phyloP scores from a whole-genome alignment of 92 coral and sea anemone genomes.

The Virgularia gustaviana region DNA sequence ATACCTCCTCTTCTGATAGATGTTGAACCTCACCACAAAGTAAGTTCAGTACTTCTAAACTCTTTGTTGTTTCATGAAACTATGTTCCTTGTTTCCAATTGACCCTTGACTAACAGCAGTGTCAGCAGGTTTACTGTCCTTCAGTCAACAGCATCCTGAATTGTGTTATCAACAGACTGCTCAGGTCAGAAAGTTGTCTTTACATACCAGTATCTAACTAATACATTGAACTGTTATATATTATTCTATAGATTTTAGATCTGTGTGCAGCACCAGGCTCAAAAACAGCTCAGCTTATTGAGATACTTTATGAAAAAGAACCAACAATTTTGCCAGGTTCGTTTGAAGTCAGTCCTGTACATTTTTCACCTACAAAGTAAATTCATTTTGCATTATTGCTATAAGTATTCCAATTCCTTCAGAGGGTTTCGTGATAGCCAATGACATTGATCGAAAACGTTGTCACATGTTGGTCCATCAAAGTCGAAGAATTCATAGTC shows the following conservation, averaged over 20 bases:
- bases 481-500: conserved; percentile 84
- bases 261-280: conserved; percentile 99
- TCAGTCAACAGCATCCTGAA: no score
- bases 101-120: no score
- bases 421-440: conserved; percentile 90
- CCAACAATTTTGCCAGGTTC: conserved; percentile 70
- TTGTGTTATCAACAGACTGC: no score
- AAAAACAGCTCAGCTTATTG: conserved; percentile 92
- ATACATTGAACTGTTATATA: no score
- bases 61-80: background rate
- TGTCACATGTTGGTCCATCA: conserved; percentile 98
- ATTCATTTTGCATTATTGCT: background rate
- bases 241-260: conserved; percentile 65
- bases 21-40: conserved; percentile 89
- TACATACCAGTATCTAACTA: no score
- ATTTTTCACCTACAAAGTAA: background rate
- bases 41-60: background rate
- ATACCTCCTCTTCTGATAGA: conserved; percentile 90
- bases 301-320: conserved; percentile 86
- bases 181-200: no score
- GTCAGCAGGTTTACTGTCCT: no score
- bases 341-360: background rate
- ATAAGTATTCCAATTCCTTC: conserved; percentile 6
- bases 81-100: background rate
- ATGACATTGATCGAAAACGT: conserved; percentile 86